Evolutionary conservation across 2,888 invertebrate species (phyloP), one percentile per base, ranked within the genome.

Genomic region (Anoncus sp.): DNA sequence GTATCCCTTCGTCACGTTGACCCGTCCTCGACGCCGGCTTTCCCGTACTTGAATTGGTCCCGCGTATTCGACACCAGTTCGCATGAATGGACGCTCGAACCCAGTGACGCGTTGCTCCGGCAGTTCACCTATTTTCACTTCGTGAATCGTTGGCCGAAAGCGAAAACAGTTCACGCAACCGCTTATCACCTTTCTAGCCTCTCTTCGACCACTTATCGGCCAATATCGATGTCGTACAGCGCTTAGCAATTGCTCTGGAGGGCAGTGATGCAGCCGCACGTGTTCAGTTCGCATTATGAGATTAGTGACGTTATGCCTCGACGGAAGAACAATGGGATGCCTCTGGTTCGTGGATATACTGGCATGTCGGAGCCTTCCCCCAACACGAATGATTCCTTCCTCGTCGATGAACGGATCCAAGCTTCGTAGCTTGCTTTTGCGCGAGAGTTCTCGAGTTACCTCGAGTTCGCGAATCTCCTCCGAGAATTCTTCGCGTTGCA

Each of bases 81-180:
- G 66, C 1, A 80, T 53, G 77, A 91, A 91, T 3, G 89, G 86
- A 5, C 75, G 35, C 1, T 35, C 3, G 1, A 77, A 74, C 1
- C 81, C 76, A 0, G 69, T 79, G 1, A 90, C 81, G 60, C 91
- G 74, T 4, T 85, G 82, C 3, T 27, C 20, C 0, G 91, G 90
- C 6, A 91, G 81, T 20, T 87, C 81, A 0, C 87, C 85, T 88
- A 89, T 90, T 9, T 89, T 83, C 38, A 87, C 84, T 3, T 78
- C 60, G 16, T 77, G 75, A 0, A 77, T 18, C 14, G 53, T 63
- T 9, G 85, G 84, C 14, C 82, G 81, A 9, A 77, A 71, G 22
- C 81, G 81, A 14, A 77, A 73, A 72, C 91, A 91, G 4, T 31
- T 71, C 0, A 86, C 70, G 79, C 91, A 91, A 5, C 79, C 79